phyloP scores from a whole-genome alignment of 2,888 invertebrate species.

The Eretmocerus hayati region DNA sequence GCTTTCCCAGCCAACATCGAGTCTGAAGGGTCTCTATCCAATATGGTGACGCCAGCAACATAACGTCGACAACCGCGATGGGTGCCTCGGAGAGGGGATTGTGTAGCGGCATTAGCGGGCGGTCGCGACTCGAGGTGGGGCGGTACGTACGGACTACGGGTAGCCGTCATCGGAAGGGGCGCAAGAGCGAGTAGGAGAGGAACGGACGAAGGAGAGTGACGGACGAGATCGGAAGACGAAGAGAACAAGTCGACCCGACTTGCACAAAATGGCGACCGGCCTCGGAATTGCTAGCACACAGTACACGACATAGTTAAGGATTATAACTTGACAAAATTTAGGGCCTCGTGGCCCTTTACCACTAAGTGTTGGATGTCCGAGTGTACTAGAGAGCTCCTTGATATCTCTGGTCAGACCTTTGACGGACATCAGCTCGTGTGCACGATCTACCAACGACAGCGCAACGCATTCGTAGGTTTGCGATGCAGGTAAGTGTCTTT shows the following conservation, averaged over 20 bases:
- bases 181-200: too few relatives aligned
- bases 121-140: not conserved
- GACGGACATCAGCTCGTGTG: not conserved
- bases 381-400: too few relatives aligned
- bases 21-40: too few relatives aligned
- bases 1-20: too few relatives aligned
- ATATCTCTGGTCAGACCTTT: too few relatives aligned
- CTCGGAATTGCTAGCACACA: constrained; percentile 41
- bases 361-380: too few relatives aligned
- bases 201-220: constrained; percentile 14
- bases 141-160: constrained; percentile 4
- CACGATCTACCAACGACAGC: constrained; percentile 29
- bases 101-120: not conserved
- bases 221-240: constrained; percentile 31
- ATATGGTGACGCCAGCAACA: too few relatives aligned
- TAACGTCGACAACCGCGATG: too few relatives aligned
- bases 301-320: constrained; percentile 39
- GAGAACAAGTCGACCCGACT: constrained; percentile 38
- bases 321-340: constrained; percentile 38
- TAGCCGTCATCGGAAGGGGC: too few relatives aligned
- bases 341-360: constrained; percentile 29
- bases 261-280: constrained; percentile 46
- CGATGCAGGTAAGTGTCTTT: constrained; percentile 45
- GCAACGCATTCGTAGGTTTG: constrained; percentile 43
- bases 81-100: not conserved